Evolutionary conservation across 2,888 invertebrate species (phyloP), one percentile per base, ranked within the genome.

Genomic region (Cheilosia pagana): DNA sequence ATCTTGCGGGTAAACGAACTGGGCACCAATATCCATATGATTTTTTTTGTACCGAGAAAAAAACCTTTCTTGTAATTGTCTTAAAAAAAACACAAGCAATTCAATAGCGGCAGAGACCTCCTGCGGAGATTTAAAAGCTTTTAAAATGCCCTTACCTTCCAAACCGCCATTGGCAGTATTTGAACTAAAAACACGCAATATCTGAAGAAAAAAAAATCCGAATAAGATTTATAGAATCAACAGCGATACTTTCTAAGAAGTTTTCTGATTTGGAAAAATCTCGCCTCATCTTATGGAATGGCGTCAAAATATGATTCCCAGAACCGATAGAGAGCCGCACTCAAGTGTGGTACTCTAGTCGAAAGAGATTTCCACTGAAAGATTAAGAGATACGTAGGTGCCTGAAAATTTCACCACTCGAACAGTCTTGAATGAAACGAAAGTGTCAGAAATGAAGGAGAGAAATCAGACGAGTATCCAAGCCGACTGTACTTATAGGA

Each of bases 371-470:
- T 77, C 68, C 62, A 62, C 35, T 21, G 77, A 77, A 77, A 53
- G 53, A 68, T 55, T 60, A 62, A 45, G 12, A 68, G 50, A 76
- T 67, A 48, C 57, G 43, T 21, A 39, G 55, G 16, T 31, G 43
- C n/a, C 53, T 72, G 3, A 65, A 35, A 48, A 59, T 59, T 35
- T 67, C 50, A 67, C 28, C 67, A 67, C 59, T 67, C 52, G 62
- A 62, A 45, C 53, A 62, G 14, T 23, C 60, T 62, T 53, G 25
- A 68, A 23, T 76, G 53, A 60, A 70, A 77, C n/a, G 77, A 62
- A 77, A 77, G 77, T 77, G 68, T 77, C 53, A 62, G 77, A 39
- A n/a, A 16, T 67, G 52, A 76, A 67, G 59, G 39, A 45, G 75
- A 59, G 75, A 67, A 72, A 72, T 62, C 53, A 60, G 31, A 28